Evolutionary conservation across 1,140 invertebrate species (phyloP).

Genomic region (Mesaphorura yosii): DNA sequence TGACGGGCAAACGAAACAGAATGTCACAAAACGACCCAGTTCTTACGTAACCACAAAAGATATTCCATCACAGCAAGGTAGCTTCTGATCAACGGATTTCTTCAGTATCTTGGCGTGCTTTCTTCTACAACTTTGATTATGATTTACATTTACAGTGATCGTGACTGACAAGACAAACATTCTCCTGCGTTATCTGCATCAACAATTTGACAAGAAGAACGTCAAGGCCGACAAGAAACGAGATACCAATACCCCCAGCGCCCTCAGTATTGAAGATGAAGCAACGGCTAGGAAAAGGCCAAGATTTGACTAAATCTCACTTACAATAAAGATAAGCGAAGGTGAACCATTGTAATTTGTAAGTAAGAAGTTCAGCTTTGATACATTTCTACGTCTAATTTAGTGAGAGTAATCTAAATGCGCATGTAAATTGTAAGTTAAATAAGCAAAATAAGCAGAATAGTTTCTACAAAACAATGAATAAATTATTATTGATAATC

Average conservation of each 20-base stretch:
- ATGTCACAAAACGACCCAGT: slow-evolving; percentile 19
- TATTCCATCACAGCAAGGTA: slow-evolving; percentile 23
- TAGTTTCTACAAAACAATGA: too few species aligned
- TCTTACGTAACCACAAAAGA: slow-evolving; percentile 27
- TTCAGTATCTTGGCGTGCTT: background rate
- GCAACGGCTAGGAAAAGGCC: slow-evolving; percentile 19
- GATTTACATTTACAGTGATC: slow-evolving; percentile 61
- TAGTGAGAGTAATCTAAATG: too few species aligned
- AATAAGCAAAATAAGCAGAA: too few species aligned
- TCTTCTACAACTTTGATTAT: background rate
- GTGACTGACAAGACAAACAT: slow-evolving; percentile 92
- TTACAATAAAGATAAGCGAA: too few species aligned
- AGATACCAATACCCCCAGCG: background rate
- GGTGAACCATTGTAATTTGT: too few species aligned
- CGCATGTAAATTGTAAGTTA: too few species aligned
- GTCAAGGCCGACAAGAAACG: background rate
- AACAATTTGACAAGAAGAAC: slow-evolving; percentile 82
- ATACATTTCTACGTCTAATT: too few species aligned
- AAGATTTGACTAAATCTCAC: slow-evolving; percentile 18
- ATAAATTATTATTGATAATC: too few species aligned
- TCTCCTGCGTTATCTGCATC: slow-evolving; percentile 78
- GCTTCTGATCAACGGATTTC: background rate
- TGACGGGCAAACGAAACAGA: slow-evolving; percentile 22
- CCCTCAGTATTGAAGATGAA: slow-evolving; percentile 15
- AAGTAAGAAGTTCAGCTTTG: too few species aligned